Conservation (phyloP, 2,113 vertebrate species). For the Mandrillus leucophaeus region DNA sequence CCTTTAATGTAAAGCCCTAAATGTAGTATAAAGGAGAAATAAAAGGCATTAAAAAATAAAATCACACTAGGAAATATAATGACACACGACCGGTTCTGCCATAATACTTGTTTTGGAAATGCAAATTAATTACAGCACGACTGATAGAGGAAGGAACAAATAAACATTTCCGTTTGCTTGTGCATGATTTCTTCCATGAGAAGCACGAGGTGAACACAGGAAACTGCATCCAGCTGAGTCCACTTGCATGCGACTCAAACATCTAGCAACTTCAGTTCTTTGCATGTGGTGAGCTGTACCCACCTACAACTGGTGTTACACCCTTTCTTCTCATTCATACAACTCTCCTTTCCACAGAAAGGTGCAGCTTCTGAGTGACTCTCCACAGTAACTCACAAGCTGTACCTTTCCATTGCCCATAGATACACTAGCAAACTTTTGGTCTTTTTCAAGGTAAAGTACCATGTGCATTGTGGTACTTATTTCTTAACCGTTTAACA, state of each 20-base stretch:
- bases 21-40: not conserved
- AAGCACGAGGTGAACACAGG: not conserved
- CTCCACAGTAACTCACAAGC: no score
- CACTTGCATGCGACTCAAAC: not conserved
- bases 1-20: not conserved
- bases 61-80: not conserved
- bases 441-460: not conserved
- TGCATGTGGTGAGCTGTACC: not conserved
- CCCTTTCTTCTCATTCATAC: no score
- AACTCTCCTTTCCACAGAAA: not conserved
- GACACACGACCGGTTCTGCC: not conserved
- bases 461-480: not conserved
- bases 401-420: not conserved
- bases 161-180: not conserved
- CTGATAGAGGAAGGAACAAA: not conserved
- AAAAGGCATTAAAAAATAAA: slow-evolving; percentile 11
- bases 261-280: not conserved
- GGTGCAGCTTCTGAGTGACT: no score
- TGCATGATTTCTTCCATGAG: accelerated
- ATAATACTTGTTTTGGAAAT: not conserved
- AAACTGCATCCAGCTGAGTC: not conserved
- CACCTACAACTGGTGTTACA: no score
- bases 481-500: not conserved
- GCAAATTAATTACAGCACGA: not conserved
- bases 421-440: not conserved